A percentile compares a stretch with the other conserved stretches of the same genome.
phyloP scores from a whole-genome alignment of 2,888 invertebrate species.

The Baronia brevicornis region DNA sequence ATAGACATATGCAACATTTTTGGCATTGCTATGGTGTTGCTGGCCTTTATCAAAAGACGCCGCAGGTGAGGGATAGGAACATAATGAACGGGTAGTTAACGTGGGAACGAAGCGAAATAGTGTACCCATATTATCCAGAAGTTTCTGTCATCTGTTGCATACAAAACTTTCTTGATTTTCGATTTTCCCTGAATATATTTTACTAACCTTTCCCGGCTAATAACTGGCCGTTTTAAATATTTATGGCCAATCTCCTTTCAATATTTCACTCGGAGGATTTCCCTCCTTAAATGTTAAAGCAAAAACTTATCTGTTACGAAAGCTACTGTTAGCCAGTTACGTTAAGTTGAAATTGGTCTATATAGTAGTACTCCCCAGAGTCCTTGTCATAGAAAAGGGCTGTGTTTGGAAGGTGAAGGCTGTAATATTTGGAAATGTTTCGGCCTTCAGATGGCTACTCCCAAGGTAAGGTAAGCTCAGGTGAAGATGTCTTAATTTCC shows the following conservation, averaged over 20 bases:
- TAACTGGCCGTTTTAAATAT: constrained; percentile 4
- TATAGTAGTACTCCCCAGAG: constrained; percentile 8
- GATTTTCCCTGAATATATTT: too few species aligned
- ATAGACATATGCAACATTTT: too few species aligned
- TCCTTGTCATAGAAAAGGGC: constrained; percentile 15
- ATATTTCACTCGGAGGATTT: constrained; percentile 3
- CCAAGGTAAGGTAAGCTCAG: not conserved
- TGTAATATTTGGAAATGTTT: constrained; percentile 26
- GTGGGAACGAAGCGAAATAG: too few species aligned
- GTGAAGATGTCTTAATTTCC: not conserved
- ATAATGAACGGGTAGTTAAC: too few species aligned
- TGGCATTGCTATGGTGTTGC: too few species aligned
- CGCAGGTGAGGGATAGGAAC: too few species aligned
- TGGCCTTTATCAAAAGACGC: too few species aligned
- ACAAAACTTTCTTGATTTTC: too few species aligned
- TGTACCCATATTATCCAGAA: too few species aligned
- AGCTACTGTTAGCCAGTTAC: constrained; percentile 5
- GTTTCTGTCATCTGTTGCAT: too few species aligned
- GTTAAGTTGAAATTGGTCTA: constrained; percentile 5
- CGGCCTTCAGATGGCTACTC: constrained; percentile 9
- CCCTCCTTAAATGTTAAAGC: constrained; percentile 7
- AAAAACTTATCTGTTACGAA: constrained; percentile 6
- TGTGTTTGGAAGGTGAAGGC: constrained; percentile 32
- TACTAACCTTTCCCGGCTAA: too few species aligned
- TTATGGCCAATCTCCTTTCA: constrained; percentile 4